Conservation (phyloP, 2,113 vertebrate genomes). For the Rallus limicola region DNA sequence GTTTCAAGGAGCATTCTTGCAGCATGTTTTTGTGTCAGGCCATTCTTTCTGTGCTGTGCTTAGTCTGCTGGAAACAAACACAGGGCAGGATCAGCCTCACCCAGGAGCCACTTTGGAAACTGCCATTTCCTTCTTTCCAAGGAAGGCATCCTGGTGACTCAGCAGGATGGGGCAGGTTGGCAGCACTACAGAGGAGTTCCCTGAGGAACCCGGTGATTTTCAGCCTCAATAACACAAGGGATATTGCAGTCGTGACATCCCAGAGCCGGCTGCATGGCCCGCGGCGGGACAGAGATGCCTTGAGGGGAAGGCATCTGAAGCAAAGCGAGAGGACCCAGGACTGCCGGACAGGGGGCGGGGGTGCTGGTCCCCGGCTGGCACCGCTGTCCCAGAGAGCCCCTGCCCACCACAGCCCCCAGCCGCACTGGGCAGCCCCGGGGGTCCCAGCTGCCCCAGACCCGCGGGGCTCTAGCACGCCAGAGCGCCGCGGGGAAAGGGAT, state of each 20-base stretch:
- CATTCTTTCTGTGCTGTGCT: neutral
- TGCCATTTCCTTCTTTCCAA: conserved; percentile 2
- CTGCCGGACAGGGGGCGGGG: neutral
- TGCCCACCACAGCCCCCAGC: neutral
- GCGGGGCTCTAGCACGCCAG: accelerated
- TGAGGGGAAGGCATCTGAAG: neutral
- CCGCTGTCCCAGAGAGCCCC: neutral
- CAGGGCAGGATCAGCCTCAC: neutral
- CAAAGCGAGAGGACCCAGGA: neutral
- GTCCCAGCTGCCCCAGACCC: neutral
- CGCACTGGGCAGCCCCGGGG: neutral
- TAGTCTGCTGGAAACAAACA: neutral
- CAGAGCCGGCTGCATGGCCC: accelerated
- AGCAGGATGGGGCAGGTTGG: neutral
- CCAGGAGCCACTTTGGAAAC: neutral
- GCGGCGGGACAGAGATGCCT: neutral
- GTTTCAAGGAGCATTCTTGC: neutral
- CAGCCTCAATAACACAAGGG: neutral
- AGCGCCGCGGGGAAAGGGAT: too few species aligned
- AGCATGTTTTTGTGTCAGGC: neutral
- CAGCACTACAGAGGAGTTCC: neutral
- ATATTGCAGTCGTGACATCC: neutral
- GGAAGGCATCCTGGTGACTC: conserved; percentile 8
- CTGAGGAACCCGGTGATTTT: neutral
- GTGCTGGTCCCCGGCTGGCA: neutral